These are phyloP conservation scores for Enteromius viviparus DNA, from an alignment of 2,797 vertebrate genomes.

Conservation along the genomic window DNA sequence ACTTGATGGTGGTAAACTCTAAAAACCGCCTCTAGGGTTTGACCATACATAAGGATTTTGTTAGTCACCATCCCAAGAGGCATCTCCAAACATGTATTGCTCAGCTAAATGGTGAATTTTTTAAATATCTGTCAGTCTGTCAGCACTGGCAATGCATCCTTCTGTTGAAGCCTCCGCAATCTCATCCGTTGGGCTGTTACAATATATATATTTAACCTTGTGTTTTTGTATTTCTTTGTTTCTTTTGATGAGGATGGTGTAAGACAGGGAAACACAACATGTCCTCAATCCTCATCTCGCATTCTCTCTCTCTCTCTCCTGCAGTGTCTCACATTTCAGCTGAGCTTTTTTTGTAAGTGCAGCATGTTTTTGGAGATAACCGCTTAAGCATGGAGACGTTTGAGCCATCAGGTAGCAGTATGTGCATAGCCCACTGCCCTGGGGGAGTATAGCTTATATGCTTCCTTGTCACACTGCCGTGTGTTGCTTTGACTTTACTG, in stretches of 20 bases:
- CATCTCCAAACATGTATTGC: neutral
- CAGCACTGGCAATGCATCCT: neutral
- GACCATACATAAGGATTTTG: neutral
- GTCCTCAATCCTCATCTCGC: slow-evolving; percentile 42
- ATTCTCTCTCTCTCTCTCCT: slow-evolving; percentile 5
- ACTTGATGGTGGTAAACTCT: neutral
- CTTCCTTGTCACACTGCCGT: slow-evolving; percentile 52
- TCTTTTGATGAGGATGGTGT: slow-evolving; percentile 44
- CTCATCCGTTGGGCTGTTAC: neutral
- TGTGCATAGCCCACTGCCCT: slow-evolving; percentile 25
- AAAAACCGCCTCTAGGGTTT: slow-evolving; percentile 13
- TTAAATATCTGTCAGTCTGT: slow-evolving; percentile 22
- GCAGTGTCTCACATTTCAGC: slow-evolving; percentile 40
- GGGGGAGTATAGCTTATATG: slow-evolving; percentile 20
- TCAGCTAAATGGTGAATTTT: slow-evolving; percentile 19
- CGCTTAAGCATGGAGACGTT: slow-evolving; percentile 27
- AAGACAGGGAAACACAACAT: slow-evolving; percentile 40
- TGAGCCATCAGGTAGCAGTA: slow-evolving; percentile 43
- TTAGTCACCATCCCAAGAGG: neutral
- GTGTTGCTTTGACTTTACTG: slow-evolving; percentile 50
- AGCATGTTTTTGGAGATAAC: slow-evolving; percentile 46
- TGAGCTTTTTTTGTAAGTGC: slow-evolving; percentile 15
- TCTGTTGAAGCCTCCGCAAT: neutral
- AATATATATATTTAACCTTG: slow-evolving; percentile 22
- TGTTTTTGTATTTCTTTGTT: slow-evolving; percentile 27